Base-by-base conservation (phyloP, 2,888 invertebrate species). In the Tetanocera ferruginea region DNA sequence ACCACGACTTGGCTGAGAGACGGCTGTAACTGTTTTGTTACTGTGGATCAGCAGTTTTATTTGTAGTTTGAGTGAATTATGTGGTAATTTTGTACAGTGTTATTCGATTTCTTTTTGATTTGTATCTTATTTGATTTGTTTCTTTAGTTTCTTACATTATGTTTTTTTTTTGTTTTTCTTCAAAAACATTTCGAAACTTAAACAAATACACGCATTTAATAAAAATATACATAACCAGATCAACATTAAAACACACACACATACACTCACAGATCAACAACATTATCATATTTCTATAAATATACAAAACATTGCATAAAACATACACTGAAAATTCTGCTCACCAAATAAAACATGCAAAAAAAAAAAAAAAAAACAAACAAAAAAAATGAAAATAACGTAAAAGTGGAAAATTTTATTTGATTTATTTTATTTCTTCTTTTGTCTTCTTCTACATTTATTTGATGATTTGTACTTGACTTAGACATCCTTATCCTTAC, bases 401-500 rank as follows among this genome's bases (percentile, higher is more conserved):
- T 70, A 31, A 34, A 66, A 72, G 76, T 71, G 67, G 70, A 78
- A 73, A 57, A 84, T 83, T 84, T 85, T 83, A 83, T 85, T 86
- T 87, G 85, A 87, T 84, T 87, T 83, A 79, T 82, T 81, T 87
- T 84, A 84, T 82, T 82, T 82, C 74, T 80, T 78, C n/a, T 83
- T 84, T 86, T 85, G 83, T 86, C 84, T 86, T 82, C 79, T 82
- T 81, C 80, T 78, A 76, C 70, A 71, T 81, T 76, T 85, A 86
- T 85, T 83, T 82, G 77, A 82, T 81, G 60, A 80, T 85, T 84
- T 84, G 83, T 83, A 81, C 72, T 80, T 72, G 82, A 82, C 86
- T 86, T 88, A 98, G 98, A 96, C 97, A 89, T 98, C 98, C 91
- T 93, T 97, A 90, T 98, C 98, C 91, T 94, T 98, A 89, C 98